Evolutionary conservation across 2,888 invertebrate species (phyloP), one percentile per base, ranked within the genome.

Genomic region (Erynnis tages): DNA sequence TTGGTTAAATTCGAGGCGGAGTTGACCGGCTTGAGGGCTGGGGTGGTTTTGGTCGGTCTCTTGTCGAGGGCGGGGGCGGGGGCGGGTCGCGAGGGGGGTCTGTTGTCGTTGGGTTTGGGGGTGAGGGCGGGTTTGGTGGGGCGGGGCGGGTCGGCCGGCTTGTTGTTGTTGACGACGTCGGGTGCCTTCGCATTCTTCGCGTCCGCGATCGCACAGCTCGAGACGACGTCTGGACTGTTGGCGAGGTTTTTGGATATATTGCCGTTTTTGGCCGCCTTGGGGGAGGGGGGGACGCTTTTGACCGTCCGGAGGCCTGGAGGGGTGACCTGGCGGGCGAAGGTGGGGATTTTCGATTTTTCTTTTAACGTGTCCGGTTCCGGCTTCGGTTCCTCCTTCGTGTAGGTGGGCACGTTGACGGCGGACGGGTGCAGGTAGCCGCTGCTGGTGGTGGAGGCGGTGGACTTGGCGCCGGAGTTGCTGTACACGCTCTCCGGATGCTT

Each of bases 371-470:
- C 61, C 2, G 2, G 4, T 50, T 37, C 3, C 59, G 57, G 2
- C n/a, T n/a, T n/a, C n/a, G n/a, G n/a, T n/a, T 77, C 71, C 41
- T 78, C 78, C 44, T 76, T 83, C 56, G 78, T 59, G 54, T 72
- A 76, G 0, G 78, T 82, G 0, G 94, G 94, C 25, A 93, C 91
- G 66, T 94, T 94, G 0, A 94, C 90, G 0, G 93, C 92, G 5
- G 94, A 93, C 0, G 95, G 93, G 60, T 93, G 92, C 48, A 95
- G 90, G 70, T 95, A 95, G 0, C 94, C 94, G 55, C 94, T 94
- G 30, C 93, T 93, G 0, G 94, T 93, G 0, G 93, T 92, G 0
- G 86, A 86, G 0, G 90, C 91, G 35, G 80, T 91, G 0, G 92
- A 92, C 65, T 92, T 92, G 0, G 89, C 90, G 25, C 87, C 90